Base-by-base conservation (phyloP, 2,888 invertebrate species). In the Thelaira solivaga region DNA sequence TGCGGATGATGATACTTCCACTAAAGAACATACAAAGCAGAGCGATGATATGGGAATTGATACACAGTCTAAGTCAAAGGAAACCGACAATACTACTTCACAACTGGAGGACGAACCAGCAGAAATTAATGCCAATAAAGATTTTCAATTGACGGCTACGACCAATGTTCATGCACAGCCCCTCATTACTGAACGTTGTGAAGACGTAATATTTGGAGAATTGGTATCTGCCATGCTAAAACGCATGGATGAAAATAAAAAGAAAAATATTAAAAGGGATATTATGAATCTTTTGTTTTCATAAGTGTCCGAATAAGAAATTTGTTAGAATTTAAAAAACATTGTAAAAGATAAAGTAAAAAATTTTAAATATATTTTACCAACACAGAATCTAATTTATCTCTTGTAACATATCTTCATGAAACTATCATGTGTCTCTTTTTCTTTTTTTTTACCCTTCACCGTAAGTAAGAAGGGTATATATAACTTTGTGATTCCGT, bases 121-220 rank as follows among this genome's bases (percentile, higher is more conserved):
- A 6, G 11, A 13, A 3, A 24, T 45, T 16, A 11, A 49, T 41
- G 26, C 24, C 5, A 47, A 51, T 2, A 64, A n/a, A 39, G 61
- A 78, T 6, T n/a, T n/a, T n/a, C n/a, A n/a, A n/a, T n/a, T n/a
- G n/a, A n/a, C n/a, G n/a, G n/a, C n/a, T n/a, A n/a, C n/a, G n/a
- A n/a, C n/a, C n/a, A n/a, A n/a, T n/a, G n/a, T n/a, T n/a, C n/a
- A n/a, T n/a, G n/a, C 34, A 1, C 7, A 29, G 34, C 29, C 39
- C n/a, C 18, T 76, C 65, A 13, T 41, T 7, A 31, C 1, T 8
- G 79, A 80, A 45, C 83, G 85, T 1, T 83, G 84, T 24, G 85
- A 86, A 53, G 86, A 86, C 77, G 80, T 77, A 5, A 86, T 86
- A 51, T 86, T 86, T 79, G 85, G 85, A 4, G 85, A 86, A 64